These are phyloP conservation scores for Aurelia sp. DNA, from an alignment of 30 jellyfish, hydroid and myxozoan species.

Conservation along the genomic window DNA sequence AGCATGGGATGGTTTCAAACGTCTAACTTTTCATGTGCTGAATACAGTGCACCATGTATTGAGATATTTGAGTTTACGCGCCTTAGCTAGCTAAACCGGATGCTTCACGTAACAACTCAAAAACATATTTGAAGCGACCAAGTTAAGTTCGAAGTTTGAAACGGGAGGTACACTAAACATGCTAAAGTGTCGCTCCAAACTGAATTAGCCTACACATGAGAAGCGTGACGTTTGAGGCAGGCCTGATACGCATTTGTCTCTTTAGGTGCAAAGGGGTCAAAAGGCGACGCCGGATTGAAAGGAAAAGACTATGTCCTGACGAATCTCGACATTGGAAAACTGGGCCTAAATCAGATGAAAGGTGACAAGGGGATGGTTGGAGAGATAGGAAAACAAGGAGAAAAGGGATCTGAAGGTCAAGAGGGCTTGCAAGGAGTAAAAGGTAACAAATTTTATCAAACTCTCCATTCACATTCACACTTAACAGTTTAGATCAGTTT, in stretches of 20 bases:
- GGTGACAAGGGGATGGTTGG: too few relatives aligned
- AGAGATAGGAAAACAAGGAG: conserved; percentile 47
- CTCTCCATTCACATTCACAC: neutral
- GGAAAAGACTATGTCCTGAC: conserved; percentile 26
- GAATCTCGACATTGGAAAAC: conserved; percentile 1
- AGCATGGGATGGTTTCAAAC: too few relatives aligned
- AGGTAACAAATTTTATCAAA: conserved; percentile 20
- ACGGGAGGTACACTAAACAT: neutral
- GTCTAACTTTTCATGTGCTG: too few relatives aligned
- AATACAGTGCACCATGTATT: too few relatives aligned
- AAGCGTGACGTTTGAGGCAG: too few relatives aligned
- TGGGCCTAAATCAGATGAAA: neutral
- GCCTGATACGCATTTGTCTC: neutral
- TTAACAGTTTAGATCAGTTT: neutral
- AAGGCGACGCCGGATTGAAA: conserved; percentile 50
- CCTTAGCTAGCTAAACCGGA: too few relatives aligned
- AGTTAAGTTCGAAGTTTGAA: too few relatives aligned
- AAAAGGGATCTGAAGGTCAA: conserved; percentile 31
- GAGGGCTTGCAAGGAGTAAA: conserved; percentile 39
- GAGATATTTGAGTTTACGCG: too few relatives aligned
- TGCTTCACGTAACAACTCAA: too few relatives aligned
- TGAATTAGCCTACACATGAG: neutral
- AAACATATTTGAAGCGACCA: too few relatives aligned
- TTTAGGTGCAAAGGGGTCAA: conserved; percentile 27
- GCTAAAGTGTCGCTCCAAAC: neutral